These are phyloP conservation scores for Periophthalmus magnuspinnatus DNA, from an alignment of 2,797 vertebrate species.

Conservation along the genomic window DNA sequence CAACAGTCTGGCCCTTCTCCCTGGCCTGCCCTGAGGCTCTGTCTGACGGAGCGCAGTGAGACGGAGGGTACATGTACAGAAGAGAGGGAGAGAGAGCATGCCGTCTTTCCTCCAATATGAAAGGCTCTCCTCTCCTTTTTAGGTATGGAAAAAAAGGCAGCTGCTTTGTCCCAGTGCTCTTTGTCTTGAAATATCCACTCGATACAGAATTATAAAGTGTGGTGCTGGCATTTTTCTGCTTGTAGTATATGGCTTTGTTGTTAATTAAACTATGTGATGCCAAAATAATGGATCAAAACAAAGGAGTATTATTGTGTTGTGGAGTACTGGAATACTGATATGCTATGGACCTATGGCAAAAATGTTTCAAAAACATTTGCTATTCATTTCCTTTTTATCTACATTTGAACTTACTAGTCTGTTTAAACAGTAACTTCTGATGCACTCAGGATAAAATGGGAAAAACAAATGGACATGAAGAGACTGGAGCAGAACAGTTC, in stretches of 20 bases:
- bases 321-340: neutral
- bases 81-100: conserved; percentile 15
- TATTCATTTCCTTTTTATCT: no score
- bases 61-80: conserved; percentile 21
- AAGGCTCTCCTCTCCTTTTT: conserved; percentile 42
- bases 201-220: conserved; percentile 28
- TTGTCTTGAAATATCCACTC: conserved; percentile 31
- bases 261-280: neutral
- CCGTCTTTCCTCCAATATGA: conserved; percentile 15
- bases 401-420: no score
- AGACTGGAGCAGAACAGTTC: no score
- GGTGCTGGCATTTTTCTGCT: neutral
- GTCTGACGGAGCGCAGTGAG: conserved; percentile 29
- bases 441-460: no score
- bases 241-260: neutral
- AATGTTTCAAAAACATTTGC: no score
- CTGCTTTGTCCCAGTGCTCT: conserved; percentile 28
- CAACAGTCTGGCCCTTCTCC: conserved; percentile 66
- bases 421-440: no score
- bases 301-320: neutral
- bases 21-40: conserved; percentile 60
- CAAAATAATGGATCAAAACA: neutral
- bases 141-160: conserved; percentile 24
- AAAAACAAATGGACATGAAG: no score
- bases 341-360: no score